These are phyloP conservation scores for Brachionus paranguensis DNA, from an alignment of 1,140 invertebrate genomes.

Conservation along the genomic window DNA sequence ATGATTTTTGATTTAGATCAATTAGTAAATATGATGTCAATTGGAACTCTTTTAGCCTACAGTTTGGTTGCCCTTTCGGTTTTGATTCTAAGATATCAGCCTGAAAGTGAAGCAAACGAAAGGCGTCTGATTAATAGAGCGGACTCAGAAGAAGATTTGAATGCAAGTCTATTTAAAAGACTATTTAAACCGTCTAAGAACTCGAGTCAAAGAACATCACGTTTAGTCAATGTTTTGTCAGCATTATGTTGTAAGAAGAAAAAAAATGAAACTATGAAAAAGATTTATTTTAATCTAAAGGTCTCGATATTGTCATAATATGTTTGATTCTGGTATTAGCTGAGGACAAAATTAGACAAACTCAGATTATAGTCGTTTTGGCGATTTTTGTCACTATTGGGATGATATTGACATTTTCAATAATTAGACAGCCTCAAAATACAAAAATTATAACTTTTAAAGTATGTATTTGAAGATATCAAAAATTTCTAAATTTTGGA, in stretches of 20 bases:
- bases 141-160: conserved; percentile 1
- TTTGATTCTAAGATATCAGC: conserved; percentile 62
- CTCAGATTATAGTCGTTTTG: not conserved
- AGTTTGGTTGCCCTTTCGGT: conserved; percentile 83
- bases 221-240: not conserved
- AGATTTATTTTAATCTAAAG: not conserved
- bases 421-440: conserved; percentile 35
- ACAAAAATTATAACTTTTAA: conserved; percentile 28
- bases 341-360: not conserved
- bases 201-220: not conserved
- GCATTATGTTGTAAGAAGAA: not conserved
- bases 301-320: conserved; percentile 33
- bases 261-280: not conserved
- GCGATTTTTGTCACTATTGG: not conserved
- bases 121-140: not conserved
- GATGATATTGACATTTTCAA: conserved; percentile 4
- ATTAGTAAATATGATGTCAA: conserved; percentile 88
- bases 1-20: conserved; percentile 77
- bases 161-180: not conserved
- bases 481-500: not conserved
- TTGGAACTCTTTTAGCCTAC: conserved; percentile 85
- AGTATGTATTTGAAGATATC: not conserved
- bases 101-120: not conserved
- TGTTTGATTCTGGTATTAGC: not conserved
- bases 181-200: not conserved